phyloP scores from a whole-genome alignment of 2,888 invertebrate genomes.

The Altica lythri region DNA sequence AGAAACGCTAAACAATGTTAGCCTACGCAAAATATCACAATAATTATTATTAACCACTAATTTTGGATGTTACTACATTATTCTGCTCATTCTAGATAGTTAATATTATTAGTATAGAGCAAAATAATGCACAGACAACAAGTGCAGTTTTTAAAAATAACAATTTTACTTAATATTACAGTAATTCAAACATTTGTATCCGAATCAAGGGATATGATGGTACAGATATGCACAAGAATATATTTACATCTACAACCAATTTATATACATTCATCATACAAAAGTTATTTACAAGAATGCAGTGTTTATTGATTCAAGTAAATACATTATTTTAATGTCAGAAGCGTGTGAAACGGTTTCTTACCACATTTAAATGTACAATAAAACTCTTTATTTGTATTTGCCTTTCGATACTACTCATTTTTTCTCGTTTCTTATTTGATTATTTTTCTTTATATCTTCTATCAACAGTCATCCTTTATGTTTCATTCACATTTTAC shows the following conservation, averaged over 20 bases:
- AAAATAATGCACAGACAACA: constrained; percentile 37
- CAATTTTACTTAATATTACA: constrained; percentile 22
- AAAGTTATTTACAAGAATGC: constrained; percentile 25
- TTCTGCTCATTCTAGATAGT: no score
- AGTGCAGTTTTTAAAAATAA: constrained; percentile 38
- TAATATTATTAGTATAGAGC: constrained; percentile 10
- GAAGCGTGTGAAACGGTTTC: no score
- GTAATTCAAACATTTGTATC: constrained; percentile 21
- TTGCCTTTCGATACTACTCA: no score
- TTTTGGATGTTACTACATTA: constrained; percentile 36
- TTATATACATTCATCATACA: constrained; percentile 32
- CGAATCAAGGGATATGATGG: constrained; percentile 34
- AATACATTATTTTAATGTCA: no score
- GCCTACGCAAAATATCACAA: constrained; percentile 57
- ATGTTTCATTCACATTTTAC: no score
- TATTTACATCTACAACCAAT: constrained; percentile 26
- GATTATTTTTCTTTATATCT: no score
- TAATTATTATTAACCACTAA: constrained; percentile 51
- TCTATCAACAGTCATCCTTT: no score
- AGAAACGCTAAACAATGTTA: constrained; percentile 42
- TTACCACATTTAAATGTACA: no score
- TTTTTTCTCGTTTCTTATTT: no score
- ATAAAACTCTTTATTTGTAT: no score
- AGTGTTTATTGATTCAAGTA: no score
- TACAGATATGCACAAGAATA: constrained; percentile 42